Evolutionary conservation across 2,113 vertebrate genomes (phyloP), one percentile per base, ranked within the genome.

Genomic region (Pterocles burchelli): DNA sequence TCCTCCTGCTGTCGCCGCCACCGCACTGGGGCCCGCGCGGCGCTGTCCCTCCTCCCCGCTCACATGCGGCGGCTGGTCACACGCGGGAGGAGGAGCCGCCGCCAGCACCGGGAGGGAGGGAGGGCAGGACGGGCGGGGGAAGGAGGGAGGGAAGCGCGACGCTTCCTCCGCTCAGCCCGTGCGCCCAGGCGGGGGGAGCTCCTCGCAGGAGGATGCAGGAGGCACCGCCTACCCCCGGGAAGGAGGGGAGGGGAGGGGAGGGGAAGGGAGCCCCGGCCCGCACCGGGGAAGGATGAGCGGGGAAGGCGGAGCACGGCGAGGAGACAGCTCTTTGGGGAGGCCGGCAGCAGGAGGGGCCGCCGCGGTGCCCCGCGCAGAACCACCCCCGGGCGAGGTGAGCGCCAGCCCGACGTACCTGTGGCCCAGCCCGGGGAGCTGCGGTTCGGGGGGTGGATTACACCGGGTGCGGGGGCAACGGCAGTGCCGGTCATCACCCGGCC

Each of bases 371-470:
- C 9, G 7, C 25, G 5, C 31, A 3, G 49, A 14, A 5, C 11
- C 43, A 2, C 21, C 33, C 11, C 38, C 38, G 38, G 38, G 38
- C 38, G 38, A 38, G 38, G 38, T 11, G 38, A 38, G 38, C 38
- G 38, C 38, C 38, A 38, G 38, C 38, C 38, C 11, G 38, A 11
- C 38, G 38, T 11, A 43, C 41, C 63, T 51, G 77, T 20, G 36
- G 63, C 28, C 15, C 46, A 13, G 55, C 31, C 38, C 10, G 48
- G 48, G 19, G 15, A 10, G 14, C n/a, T 8, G 14, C n/a, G 7
- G 8, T 5, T 8, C 3, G 20, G 2, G 10, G 3, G 28, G 31
- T 0, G 20, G 12, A 4, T 11, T 2, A 0, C 13, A 0, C 4
- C 34, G 0, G 21, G 31, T 19, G 36, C 14, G 9, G 17, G 8